These are phyloP conservation scores for Drosophila borborema DNA, from an alignment of 2,888 invertebrate species.

Conservation along the genomic window DNA sequence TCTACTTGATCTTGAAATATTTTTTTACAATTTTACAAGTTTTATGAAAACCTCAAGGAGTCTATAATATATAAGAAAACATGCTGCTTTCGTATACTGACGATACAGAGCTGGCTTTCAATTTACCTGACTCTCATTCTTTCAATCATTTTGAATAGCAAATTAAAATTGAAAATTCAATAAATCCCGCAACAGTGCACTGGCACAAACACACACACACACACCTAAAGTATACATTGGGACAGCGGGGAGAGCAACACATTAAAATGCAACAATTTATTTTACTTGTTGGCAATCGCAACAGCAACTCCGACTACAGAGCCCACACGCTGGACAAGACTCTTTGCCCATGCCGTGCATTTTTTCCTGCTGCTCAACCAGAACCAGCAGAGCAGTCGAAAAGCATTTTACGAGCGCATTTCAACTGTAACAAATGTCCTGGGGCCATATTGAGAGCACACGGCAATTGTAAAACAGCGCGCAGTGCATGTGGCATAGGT, in stretches of 20 bases:
- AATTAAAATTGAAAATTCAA: constrained; percentile 80
- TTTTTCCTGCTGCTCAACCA: constrained; percentile 41
- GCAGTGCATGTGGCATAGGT: constrained; percentile 9
- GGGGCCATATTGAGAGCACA: constrained; percentile 55
- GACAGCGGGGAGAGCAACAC: constrained; percentile 30
- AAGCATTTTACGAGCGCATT: constrained; percentile 80
- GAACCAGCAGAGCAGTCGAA: constrained; percentile 42
- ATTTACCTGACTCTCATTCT: constrained; percentile 16
- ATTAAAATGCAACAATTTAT: constrained; percentile 81
- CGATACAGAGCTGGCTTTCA: constrained; percentile 8
- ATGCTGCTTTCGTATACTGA: constrained; percentile 10
- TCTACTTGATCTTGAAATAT: no score
- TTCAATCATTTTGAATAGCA: constrained; percentile 48
- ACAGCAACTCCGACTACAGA: neutral
- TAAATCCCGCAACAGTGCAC: constrained; percentile 60
- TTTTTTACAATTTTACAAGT: no score
- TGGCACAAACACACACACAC: constrained; percentile 21
- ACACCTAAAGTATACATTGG: constrained; percentile 39
- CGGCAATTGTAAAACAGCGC: constrained; percentile 38
- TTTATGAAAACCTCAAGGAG: no score
- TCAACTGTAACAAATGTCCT: constrained; percentile 82
- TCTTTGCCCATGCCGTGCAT: constrained; percentile 30
- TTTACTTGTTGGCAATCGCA: constrained; percentile 74
- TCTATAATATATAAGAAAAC: constrained; percentile 3
- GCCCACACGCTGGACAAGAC: constrained; percentile 16